Percentiles rank a stretch among this genome's conserved stretches.
Conservation (phyloP, 2,113 vertebrate species). For the Melanerpes aurifrons region DNA sequence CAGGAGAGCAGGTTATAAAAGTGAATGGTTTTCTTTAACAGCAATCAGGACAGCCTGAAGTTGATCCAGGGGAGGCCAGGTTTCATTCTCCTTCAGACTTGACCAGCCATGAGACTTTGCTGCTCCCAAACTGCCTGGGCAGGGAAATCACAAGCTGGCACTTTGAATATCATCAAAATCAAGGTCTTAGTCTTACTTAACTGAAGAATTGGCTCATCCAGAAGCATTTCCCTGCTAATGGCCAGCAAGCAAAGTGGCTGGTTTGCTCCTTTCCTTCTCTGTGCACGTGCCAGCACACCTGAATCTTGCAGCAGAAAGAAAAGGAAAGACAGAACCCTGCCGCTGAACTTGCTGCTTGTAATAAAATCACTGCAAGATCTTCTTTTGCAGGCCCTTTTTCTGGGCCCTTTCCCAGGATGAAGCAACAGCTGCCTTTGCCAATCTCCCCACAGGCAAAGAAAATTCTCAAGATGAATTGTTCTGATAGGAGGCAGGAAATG, state of each 20-base stretch:
- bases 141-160: background rate
- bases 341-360: background rate
- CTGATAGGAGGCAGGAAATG: slow-evolving; percentile 41
- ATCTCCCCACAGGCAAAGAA: slow-evolving; percentile 40
- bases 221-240: background rate
- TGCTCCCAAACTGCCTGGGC: background rate
- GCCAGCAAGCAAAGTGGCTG: background rate
- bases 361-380: background rate
- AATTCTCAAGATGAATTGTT: slow-evolving; percentile 54
- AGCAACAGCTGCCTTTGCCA: slow-evolving; percentile 60
- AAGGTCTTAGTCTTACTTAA: background rate
- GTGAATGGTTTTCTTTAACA: background rate
- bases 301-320: background rate
- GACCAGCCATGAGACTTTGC: background rate
- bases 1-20: background rate
- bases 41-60: background rate
- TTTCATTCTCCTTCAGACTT: background rate
- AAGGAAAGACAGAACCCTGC: background rate
- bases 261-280: background rate
- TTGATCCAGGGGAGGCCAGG: background rate
- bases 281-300: background rate
- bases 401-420: slow-evolving; percentile 43
- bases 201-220: slow-evolving; percentile 1
- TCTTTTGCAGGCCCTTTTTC: background rate
- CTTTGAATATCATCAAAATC: background rate